Evolutionary conservation across 2,888 invertebrate species (phyloP).

Genomic region (Troides aeacus): DNA sequence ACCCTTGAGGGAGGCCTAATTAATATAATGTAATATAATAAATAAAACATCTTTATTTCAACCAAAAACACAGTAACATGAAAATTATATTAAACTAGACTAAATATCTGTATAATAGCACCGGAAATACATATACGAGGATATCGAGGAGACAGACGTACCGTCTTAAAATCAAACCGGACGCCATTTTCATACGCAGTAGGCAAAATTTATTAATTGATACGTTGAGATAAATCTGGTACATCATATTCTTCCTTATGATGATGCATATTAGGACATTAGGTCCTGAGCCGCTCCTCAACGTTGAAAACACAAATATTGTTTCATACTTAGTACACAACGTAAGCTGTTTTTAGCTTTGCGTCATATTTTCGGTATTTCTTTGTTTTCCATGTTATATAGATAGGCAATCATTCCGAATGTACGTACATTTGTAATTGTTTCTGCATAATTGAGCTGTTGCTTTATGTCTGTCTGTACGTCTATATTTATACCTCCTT

Average conservation of each 20-base stretch:
- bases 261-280: constrained; percentile 44
- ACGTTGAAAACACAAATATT: constrained; percentile 20
- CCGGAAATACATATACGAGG: neutral
- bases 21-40: no score
- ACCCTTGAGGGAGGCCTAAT: no score
- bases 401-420: constrained; percentile 16
- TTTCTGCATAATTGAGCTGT: constrained; percentile 22
- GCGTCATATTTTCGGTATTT: constrained; percentile 29
- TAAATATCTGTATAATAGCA: no score
- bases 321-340: constrained; percentile 14
- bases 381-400: constrained; percentile 22
- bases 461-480: constrained; percentile 7
- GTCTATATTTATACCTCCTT: constrained; percentile 10
- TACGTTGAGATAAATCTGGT: constrained; percentile 36
- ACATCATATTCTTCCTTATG: constrained; percentile 51
- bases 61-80: no score
- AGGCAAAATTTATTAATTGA: constrained; percentile 38
- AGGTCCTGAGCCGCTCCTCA: constrained; percentile 28
- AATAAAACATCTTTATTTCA: no score
- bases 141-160: neutral
- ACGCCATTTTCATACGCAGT: constrained; percentile 49
- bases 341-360: constrained; percentile 24
- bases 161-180: constrained; percentile 46
- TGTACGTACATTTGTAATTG: constrained; percentile 22
- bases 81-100: no score